Conservation (phyloP, 2,888 invertebrate genomes). For the Dichetophora obliterata region DNA sequence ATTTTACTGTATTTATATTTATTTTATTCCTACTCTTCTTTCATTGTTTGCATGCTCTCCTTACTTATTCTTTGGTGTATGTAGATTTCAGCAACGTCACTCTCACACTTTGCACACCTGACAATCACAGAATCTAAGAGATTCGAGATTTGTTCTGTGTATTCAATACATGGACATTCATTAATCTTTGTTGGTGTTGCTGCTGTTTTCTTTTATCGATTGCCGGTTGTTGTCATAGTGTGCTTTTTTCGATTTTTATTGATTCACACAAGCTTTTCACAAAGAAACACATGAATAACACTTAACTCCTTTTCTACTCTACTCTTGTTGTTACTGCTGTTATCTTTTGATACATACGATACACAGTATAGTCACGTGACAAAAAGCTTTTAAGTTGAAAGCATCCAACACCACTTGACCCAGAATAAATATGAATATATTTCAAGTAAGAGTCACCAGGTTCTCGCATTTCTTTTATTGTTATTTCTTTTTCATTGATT, state of each 20-base stretch:
- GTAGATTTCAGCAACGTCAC: not conserved
- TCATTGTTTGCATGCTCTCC: not conserved
- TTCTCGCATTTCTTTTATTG: not conserved
- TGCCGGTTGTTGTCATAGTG: not conserved
- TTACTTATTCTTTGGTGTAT: not conserved
- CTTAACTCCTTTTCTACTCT: not conserved
- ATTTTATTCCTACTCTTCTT: not conserved
- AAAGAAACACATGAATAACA: slow-evolving; percentile 26
- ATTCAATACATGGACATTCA: slow-evolving; percentile 35
- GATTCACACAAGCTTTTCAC: slow-evolving; percentile 1
- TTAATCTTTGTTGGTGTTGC: slow-evolving; percentile 27
- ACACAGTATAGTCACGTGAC: slow-evolving; percentile 22
- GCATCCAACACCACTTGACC: slow-evolving; percentile 47
- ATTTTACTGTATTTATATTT: not conserved
- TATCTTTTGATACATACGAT: not conserved
- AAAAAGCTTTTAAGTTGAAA: slow-evolving; percentile 35
- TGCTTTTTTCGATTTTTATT: not conserved
- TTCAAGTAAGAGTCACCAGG: not conserved
- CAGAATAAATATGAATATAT: slow-evolving; percentile 48
- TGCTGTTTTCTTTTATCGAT: not conserved
- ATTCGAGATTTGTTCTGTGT: slow-evolving; percentile 16
- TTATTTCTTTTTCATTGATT: not conserved
- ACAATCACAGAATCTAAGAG: not conserved
- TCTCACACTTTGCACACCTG: slow-evolving; percentile 31
- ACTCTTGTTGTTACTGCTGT: not conserved